phyloP scores from a whole-genome alignment of 2,888 invertebrate species.

The Ceriagrion tenellum region DNA sequence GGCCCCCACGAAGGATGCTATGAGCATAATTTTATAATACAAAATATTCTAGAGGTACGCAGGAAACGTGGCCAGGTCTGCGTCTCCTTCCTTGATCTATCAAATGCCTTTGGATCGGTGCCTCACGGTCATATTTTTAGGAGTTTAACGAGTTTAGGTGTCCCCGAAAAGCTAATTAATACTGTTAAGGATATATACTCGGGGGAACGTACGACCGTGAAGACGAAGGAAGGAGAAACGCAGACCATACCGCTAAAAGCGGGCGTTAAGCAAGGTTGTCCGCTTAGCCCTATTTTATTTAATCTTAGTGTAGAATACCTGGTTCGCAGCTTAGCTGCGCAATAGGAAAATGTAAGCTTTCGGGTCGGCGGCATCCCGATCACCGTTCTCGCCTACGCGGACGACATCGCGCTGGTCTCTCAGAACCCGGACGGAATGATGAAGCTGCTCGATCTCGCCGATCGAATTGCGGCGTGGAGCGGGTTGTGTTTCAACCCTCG shows the following conservation, averaged over 20 bases:
- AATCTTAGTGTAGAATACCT: conserved; percentile 74
- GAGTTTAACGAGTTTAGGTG: background rate
- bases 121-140: no score
- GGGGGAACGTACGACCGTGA: background rate
- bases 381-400: conserved; percentile 72
- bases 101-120: no score
- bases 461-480: conserved; percentile 66
- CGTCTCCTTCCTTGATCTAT: no score
- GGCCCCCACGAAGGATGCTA: background rate
- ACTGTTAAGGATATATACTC: background rate
- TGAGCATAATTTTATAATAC: background rate
- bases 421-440: conserved; percentile 69
- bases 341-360: background rate
- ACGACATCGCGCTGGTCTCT: conserved; percentile 72
- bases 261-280: conserved; percentile 75
- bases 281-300: conserved; percentile 75
- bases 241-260: conserved; percentile 48
- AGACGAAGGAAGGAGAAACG: background rate
- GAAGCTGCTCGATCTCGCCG: conserved; percentile 61
- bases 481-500: conserved; percentile 73
- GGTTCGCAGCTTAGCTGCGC: background rate
- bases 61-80: no score
- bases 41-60: background rate
- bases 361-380: conserved; percentile 68
- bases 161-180: background rate